Conservation (phyloP, 2,888 invertebrate genomes). For the Sphinx pinastri region DNA sequence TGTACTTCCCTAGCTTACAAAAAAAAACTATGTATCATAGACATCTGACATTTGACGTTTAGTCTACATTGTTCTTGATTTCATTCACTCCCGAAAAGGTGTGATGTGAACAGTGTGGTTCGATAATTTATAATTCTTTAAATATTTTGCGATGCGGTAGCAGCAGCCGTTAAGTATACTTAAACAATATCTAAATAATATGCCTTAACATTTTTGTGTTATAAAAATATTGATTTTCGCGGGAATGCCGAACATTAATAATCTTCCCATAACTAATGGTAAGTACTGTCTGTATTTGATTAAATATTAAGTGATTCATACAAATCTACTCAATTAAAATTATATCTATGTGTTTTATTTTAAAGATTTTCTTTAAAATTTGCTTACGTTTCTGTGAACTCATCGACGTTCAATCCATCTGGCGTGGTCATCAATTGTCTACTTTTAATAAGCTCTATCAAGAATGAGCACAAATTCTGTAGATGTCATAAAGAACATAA, state of each 20-base stretch:
- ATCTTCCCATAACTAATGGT: conserved; percentile 75
- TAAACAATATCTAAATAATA: conserved; percentile 69
- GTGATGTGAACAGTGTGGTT: conserved; percentile 66
- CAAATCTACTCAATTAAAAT: conserved; percentile 23
- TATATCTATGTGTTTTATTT: background rate
- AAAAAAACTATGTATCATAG: conserved; percentile 1
- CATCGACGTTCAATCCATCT: conserved; percentile 2
- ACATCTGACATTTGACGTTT: conserved; percentile 38
- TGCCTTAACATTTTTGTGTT: conserved; percentile 75
- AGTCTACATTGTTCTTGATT: conserved; percentile 33
- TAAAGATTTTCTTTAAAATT: background rate
- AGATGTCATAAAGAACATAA: conserved; percentile 5
- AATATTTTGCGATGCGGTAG: conserved; percentile 75
- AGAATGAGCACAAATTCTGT: conserved; percentile 29
- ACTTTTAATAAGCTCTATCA: conserved; percentile 28
- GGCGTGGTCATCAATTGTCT: conserved; percentile 22
- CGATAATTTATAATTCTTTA: conserved; percentile 50
- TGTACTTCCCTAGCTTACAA: conserved; percentile 24
- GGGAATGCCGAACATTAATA: conserved; percentile 79
- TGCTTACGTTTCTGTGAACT: background rate
- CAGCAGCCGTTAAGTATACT: conserved; percentile 55
- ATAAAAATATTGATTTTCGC: conserved; percentile 59
- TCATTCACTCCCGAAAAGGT: conserved; percentile 45
- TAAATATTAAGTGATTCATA: conserved; percentile 57
- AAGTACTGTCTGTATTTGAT: conserved; percentile 57